phyloP scores from a whole-genome alignment of 2,113 vertebrate species.

The Saguinus midas region DNA sequence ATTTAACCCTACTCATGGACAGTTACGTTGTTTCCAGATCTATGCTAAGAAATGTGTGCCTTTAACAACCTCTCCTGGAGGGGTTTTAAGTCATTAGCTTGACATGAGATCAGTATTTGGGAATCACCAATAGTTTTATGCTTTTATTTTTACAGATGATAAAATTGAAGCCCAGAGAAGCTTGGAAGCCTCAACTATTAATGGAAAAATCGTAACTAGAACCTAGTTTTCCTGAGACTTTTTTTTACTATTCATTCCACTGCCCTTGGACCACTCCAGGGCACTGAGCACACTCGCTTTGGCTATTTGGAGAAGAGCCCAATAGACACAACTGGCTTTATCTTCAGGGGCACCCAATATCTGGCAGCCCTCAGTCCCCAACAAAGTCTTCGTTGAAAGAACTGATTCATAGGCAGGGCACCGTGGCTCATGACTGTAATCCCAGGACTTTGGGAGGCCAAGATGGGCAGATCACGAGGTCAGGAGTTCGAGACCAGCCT shows the following conservation, averaged over 20 bases:
- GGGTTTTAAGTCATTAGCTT: not conserved
- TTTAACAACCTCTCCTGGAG: not conserved
- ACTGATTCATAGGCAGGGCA: not conserved
- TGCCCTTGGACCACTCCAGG: not conserved
- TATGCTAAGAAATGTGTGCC: conserved; percentile 1
- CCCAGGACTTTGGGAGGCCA: too few species aligned
- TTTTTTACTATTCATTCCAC: not conserved
- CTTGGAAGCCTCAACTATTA: not conserved
- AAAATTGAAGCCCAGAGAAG: not conserved
- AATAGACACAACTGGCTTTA: not conserved
- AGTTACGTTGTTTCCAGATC: not conserved
- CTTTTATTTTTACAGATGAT: not conserved
- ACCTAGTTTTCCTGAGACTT: not conserved
- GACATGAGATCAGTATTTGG: conserved; percentile 6
- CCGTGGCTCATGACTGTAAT: too few species aligned
- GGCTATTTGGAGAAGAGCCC: not conserved
- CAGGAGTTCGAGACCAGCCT: too few species aligned
- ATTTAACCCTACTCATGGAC: not conserved
- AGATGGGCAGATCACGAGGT: too few species aligned
- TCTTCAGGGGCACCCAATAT: not conserved
- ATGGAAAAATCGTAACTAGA: not conserved
- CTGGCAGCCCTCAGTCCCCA: not conserved
- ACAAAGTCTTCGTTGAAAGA: not conserved
- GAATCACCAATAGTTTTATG: not conserved
- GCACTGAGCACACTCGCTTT: not conserved